phyloP scores from a whole-genome alignment of 2,797 vertebrate species.

The Erpetoichthys calabaricus region DNA sequence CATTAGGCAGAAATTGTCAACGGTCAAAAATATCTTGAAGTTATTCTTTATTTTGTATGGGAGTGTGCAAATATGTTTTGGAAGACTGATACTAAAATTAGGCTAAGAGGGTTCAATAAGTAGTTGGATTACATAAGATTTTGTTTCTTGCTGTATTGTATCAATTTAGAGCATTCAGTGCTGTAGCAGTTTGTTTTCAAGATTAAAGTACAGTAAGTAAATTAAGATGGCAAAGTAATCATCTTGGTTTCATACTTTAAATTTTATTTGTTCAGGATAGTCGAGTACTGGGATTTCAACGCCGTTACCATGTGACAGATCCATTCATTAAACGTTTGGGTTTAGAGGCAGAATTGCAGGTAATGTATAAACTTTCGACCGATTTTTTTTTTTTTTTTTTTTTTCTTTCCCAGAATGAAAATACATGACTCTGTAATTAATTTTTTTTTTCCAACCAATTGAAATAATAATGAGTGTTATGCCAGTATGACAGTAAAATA shows the following conservation, averaged over 20 bases:
- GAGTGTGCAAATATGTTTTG: no score
- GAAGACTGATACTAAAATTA: no score
- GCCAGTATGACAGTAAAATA: no score
- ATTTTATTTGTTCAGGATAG: conserved; percentile 55
- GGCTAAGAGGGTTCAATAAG: no score
- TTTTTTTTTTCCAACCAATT: not conserved
- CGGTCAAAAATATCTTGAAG: no score
- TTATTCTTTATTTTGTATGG: no score
- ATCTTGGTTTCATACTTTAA: not conserved
- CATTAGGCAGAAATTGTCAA: no score
- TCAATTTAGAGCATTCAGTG: not conserved
- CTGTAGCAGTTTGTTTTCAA: not conserved
- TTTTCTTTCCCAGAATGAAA: no score
- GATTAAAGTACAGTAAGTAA: not conserved
- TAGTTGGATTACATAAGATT: not conserved
- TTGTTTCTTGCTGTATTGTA: not conserved
- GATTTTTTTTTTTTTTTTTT: no score
- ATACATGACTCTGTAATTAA: no score
- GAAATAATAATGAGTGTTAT: no score
- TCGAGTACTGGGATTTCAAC: conserved; percentile 72
- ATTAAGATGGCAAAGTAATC: no score
- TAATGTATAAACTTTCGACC: conserved; percentile 21
- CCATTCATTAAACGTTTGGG: conserved; percentile 90
- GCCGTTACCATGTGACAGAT: conserved; percentile 83
- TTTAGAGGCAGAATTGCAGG: conserved; percentile 90